Conservation (phyloP, 2,888 invertebrate species). For the Cephus nigrinus region DNA sequence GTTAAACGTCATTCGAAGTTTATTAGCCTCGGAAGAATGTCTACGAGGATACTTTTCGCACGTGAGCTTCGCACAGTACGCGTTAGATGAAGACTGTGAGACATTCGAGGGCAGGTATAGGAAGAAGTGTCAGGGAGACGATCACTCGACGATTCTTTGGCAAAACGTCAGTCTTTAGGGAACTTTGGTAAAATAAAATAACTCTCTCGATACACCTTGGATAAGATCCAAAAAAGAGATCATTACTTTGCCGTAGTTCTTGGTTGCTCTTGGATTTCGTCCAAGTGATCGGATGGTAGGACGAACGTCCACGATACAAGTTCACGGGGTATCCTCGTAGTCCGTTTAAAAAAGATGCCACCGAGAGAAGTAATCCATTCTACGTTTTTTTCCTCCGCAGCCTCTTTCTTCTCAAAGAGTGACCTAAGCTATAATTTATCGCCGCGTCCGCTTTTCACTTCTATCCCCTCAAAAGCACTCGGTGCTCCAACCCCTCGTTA, state of each 20-base stretch:
- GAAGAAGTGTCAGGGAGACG: neutral
- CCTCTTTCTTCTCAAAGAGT: neutral
- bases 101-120: neutral
- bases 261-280: slow-evolving; percentile 30
- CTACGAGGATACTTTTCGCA: neutral
- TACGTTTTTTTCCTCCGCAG: neutral
- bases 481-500: neutral
- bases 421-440: neutral
- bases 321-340: neutral
- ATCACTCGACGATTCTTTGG: neutral
- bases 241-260: slow-evolving; percentile 33
- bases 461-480: neutral
- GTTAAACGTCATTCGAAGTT: slow-evolving; percentile 3
- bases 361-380: neutral
- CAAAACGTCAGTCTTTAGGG: neutral
- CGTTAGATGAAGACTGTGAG: neutral
- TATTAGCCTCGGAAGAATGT: neutral
- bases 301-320: neutral
- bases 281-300: slow-evolving; percentile 19
- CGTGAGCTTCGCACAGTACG: neutral
- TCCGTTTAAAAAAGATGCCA: neutral
- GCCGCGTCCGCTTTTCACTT: neutral
- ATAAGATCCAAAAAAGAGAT: slow-evolving; percentile 34
- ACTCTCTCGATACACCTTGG: slow-evolving; percentile 29
- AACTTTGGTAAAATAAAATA: slow-evolving; percentile 23